Conservation (phyloP, 2,888 invertebrate species). For the Cacoxenus indagator region DNA sequence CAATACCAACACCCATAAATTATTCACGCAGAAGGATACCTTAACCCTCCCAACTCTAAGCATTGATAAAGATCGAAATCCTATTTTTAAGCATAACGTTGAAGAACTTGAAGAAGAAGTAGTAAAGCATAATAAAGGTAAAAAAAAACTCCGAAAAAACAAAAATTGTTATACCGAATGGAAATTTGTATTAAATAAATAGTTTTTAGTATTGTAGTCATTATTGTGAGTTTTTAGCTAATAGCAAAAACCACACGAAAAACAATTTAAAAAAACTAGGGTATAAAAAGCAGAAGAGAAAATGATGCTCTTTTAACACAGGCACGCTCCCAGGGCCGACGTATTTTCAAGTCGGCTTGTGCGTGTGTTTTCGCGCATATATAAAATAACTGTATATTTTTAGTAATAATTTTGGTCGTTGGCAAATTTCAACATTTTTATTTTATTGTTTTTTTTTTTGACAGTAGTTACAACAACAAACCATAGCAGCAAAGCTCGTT, state of each 20-base stretch:
- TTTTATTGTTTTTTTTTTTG: conserved; percentile 15
- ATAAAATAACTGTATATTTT: not conserved
- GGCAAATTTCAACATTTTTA: too few relatives aligned
- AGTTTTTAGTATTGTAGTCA: conserved; percentile 55
- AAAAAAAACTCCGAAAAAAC: conserved; percentile 26
- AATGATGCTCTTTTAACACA: not conserved
- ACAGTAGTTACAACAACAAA: not conserved
- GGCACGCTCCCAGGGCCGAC: too few relatives aligned
- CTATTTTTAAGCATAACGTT: conserved; percentile 29
- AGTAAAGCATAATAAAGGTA: conserved; percentile 21
- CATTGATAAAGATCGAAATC: not conserved
- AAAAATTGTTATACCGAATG: conserved; percentile 6
- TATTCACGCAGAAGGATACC: not conserved
- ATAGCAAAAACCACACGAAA: conserved; percentile 38
- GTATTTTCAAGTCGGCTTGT: not conserved
- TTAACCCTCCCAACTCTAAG: not conserved
- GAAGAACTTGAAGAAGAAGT: conserved; percentile 16
- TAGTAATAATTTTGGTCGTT: too few relatives aligned
- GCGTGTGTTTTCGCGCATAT: not conserved
- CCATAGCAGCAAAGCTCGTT: not conserved
- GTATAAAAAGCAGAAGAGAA: not conserved
- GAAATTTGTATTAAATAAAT: conserved; percentile 27
- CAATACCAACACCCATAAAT: not conserved
- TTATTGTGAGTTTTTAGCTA: conserved; percentile 58
- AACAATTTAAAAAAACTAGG: not conserved